phyloP scores from a whole-genome alignment of 2,797 vertebrate species.

The Rhinella marina region DNA sequence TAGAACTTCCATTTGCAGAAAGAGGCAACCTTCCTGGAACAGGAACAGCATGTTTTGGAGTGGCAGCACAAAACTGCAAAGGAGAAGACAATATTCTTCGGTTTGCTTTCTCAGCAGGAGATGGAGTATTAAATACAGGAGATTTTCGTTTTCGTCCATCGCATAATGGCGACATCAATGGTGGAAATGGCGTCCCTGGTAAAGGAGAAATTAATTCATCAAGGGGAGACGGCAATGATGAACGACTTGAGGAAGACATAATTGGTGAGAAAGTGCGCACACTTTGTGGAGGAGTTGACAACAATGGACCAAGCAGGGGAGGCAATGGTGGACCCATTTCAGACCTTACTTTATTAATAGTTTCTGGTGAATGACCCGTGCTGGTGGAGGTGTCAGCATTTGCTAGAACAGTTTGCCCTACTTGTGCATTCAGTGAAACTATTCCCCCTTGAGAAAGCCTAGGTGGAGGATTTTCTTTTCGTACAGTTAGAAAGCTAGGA shows the following conservation, averaged over 20 bases:
- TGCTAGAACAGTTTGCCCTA: conserved; percentile 60
- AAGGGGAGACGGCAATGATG: conserved; percentile 78
- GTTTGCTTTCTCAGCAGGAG: conserved; percentile 70
- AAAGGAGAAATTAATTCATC: conserved; percentile 72
- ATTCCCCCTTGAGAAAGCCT: conserved; percentile 48
- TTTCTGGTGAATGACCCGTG: conserved; percentile 68
- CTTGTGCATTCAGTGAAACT: conserved; percentile 48
- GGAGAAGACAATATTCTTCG: conserved; percentile 84
- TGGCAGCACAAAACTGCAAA: conserved; percentile 92
- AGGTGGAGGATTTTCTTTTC: conserved; percentile 46
- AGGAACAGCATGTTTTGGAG: conserved; percentile 93
- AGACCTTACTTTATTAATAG: conserved; percentile 77
- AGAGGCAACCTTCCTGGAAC: conserved; percentile 90
- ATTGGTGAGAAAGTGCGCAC: conserved; percentile 70
- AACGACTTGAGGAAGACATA: conserved; percentile 72
- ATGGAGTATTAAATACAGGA: conserved; percentile 69
- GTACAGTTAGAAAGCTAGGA: conserved; percentile 2
- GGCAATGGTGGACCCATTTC: conserved; percentile 92
- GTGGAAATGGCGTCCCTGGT: conserved; percentile 63
- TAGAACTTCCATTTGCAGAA: conserved; percentile 70
- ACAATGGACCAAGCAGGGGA: conserved; percentile 82
- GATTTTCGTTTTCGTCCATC: conserved; percentile 67
- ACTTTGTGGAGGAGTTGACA: conserved; percentile 79
- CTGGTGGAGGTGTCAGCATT: conserved; percentile 68
- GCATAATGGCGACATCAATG: conserved; percentile 66